A percentile compares a stretch with the other conserved stretches of the same genome.
Evolutionary conservation across 2,888 invertebrate genomes (phyloP).

Genomic region (Oscheius myriophilus): DNA sequence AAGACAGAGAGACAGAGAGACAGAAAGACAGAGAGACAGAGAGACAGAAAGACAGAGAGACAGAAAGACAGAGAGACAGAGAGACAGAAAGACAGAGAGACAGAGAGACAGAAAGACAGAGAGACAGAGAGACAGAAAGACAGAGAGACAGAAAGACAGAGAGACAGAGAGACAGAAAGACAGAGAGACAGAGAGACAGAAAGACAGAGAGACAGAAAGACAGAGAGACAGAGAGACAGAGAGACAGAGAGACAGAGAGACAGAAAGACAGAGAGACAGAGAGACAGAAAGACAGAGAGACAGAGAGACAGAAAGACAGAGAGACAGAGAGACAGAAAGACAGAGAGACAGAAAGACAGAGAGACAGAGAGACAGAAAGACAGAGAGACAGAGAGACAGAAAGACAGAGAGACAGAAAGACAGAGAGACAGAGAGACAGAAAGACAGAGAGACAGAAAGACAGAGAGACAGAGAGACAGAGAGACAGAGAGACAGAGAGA

Average conservation of each 20-base stretch:
- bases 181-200: neutral
- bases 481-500: neutral
- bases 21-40: neutral
- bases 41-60: neutral
- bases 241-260: neutral
- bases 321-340: neutral
- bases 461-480: neutral
- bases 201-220: neutral
- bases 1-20: neutral
- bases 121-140: neutral
- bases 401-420: neutral
- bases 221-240: neutral
- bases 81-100: too few relatives aligned
- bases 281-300: neutral
- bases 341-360: neutral
- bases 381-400: too few relatives aligned
- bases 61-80: neutral
- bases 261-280: neutral
- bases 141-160: neutral
- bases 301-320: neutral
- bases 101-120: slow-evolving; percentile 2
- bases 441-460: neutral
- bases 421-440: neutral
- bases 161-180: neutral
- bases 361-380: neutral